Evolutionary conservation across 2,888 invertebrate species (phyloP).

Genomic region (Cephus pygmeus): DNA sequence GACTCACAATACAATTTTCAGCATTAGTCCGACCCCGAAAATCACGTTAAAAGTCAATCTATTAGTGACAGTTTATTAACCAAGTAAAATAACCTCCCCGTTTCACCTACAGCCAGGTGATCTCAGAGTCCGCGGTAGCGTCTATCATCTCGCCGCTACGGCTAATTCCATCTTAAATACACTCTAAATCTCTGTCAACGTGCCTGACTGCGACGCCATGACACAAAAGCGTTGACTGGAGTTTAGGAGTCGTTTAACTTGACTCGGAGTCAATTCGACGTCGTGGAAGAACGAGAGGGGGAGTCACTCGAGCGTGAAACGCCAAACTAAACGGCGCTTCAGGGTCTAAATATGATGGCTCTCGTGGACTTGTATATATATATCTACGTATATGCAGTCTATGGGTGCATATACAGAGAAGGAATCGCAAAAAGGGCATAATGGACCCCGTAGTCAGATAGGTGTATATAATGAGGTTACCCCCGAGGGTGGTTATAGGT

Average conservation of each 20-base stretch:
- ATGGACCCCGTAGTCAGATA: constrained; percentile 59
- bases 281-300: constrained; percentile 37
- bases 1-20: too few species aligned
- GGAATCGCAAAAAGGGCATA: constrained; percentile 58
- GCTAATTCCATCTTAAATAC: constrained; percentile 54
- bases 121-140: not conserved
- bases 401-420: constrained; percentile 18
- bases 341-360: constrained; percentile 44
- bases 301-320: constrained; percentile 63
- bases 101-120: not conserved
- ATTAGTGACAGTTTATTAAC: constrained; percentile 50
- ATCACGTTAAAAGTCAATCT: constrained; percentile 42
- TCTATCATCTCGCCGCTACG: constrained; percentile 7
- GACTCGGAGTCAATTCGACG: constrained; percentile 22
- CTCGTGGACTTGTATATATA: constrained; percentile 16
- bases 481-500: constrained; percentile 18
- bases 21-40: too few species aligned
- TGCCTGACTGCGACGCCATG: constrained; percentile 20
- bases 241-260: constrained; percentile 41
- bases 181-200: constrained; percentile 55
- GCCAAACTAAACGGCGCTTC: constrained; percentile 64
- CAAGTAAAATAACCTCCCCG: constrained; percentile 14
- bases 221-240: constrained; percentile 36
- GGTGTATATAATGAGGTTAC: constrained; percentile 62
- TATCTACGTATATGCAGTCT: constrained; percentile 17